Conservation (phyloP, 2,797 vertebrate genomes). For the Amniataba percoides region DNA sequence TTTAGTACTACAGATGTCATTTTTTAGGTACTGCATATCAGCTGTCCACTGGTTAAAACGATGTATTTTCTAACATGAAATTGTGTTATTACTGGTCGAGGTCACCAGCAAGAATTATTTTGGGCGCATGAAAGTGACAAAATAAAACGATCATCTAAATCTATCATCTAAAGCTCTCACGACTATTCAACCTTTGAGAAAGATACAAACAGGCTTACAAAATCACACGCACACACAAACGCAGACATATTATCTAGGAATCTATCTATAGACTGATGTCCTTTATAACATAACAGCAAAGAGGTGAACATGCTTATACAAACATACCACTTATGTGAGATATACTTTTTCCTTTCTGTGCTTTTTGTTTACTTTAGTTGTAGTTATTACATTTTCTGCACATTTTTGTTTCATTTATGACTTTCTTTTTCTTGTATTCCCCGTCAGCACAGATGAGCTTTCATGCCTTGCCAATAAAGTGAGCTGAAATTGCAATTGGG, state of each 20-base stretch:
- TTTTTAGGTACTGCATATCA: no score
- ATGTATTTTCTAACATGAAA: no score
- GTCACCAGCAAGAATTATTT: no score
- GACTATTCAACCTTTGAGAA: conserved; percentile 21
- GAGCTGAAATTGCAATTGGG: conserved; percentile 30
- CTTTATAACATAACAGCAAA: not conserved
- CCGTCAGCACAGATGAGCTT: conserved; percentile 25
- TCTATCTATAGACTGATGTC: conserved; percentile 16
- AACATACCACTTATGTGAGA: not conserved
- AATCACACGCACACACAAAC: not conserved
- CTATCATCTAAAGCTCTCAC: no score
- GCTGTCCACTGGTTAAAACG: no score
- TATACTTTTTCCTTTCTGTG: not conserved
- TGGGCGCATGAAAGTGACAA: no score
- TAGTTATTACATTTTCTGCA: not conserved
- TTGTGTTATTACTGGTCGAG: no score
- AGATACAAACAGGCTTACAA: conserved; percentile 15
- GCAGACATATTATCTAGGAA: conserved; percentile 24
- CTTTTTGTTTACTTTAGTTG: not conserved
- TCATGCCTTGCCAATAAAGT: conserved; percentile 1
- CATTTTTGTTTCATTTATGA: conserved; percentile 2
- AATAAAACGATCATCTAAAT: no score
- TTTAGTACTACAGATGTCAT: not conserved
- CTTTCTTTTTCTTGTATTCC: not conserved
- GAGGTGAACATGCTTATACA: not conserved